These are phyloP conservation scores for Drosophila rubida DNA, from an alignment of 2,888 invertebrate genomes.

Conservation along the genomic window DNA sequence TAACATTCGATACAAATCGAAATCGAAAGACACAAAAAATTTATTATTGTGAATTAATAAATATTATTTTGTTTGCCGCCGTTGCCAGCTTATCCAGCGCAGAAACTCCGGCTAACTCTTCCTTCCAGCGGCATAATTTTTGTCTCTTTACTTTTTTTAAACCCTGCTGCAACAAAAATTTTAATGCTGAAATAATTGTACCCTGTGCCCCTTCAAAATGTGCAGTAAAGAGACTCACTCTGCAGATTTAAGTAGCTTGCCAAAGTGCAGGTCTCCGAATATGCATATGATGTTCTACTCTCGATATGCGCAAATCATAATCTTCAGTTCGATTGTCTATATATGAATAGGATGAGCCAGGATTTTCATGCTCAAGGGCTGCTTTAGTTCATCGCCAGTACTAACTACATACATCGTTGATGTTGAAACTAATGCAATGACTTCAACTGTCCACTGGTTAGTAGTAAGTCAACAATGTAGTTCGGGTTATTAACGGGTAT, in stretches of 20 bases:
- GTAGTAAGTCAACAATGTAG: too few relatives aligned
- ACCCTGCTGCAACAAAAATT: slow-evolving; percentile 41
- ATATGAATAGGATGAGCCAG: too few relatives aligned
- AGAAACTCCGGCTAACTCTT: slow-evolving; percentile 29
- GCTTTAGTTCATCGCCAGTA: too few relatives aligned
- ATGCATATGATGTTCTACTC: too few relatives aligned
- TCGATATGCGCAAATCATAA: too few relatives aligned
- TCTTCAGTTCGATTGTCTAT: too few relatives aligned
- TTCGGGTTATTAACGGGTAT: neutral
- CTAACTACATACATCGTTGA: too few relatives aligned
- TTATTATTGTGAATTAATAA: slow-evolving; percentile 85
- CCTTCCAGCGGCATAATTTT: slow-evolving; percentile 36
- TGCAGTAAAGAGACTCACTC: neutral
- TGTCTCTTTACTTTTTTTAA: slow-evolving; percentile 13
- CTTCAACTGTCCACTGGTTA: too few relatives aligned
- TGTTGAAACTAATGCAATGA: too few relatives aligned
- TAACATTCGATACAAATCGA: slow-evolving; percentile 85
- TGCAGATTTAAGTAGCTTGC: neutral
- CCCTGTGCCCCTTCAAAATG: neutral
- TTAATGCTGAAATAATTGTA: slow-evolving; percentile 60
- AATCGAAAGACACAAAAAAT: slow-evolving; percentile 84
- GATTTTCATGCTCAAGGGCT: too few relatives aligned
- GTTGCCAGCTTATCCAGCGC: slow-evolving; percentile 36
- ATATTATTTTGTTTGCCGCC: slow-evolving; percentile 73
- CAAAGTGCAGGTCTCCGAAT: neutral